Evolutionary conservation across 2,797 vertebrate species (phyloP).

Genomic region (Neopelma chrysocephalum): DNA sequence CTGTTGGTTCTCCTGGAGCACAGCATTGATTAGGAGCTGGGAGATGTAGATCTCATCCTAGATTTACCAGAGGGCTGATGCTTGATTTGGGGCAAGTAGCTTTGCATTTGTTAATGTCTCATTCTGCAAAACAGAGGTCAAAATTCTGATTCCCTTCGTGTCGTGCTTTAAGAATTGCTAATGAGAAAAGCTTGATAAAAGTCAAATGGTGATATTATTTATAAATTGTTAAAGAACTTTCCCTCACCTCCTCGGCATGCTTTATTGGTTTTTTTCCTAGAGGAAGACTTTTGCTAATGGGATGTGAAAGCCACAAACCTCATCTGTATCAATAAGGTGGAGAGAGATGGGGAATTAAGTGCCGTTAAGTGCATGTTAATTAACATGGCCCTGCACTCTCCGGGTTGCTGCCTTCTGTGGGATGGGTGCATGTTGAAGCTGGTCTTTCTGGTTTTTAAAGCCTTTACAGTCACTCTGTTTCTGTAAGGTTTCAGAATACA

Average conservation of each 20-base stretch:
- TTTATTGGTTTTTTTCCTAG: not conserved
- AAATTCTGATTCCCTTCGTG: not conserved
- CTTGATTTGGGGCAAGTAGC: not conserved
- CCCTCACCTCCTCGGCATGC: not conserved
- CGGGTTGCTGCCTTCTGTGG: not conserved
- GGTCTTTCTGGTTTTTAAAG: not conserved
- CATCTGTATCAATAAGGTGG: not conserved
- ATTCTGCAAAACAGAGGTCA: not conserved
- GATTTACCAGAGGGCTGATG: not conserved
- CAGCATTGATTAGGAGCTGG: not conserved
- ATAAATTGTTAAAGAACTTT: not conserved
- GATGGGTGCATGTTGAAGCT: not conserved
- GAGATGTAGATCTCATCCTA: not conserved
- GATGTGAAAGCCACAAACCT: constrained; percentile 17
- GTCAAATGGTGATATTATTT: not conserved
- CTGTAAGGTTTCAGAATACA: not conserved
- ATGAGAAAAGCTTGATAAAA: not conserved
- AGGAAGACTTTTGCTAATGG: not conserved
- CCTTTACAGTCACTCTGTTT: not conserved
- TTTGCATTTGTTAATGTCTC: not conserved
- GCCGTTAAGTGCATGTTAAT: not conserved
- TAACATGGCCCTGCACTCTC: not conserved
- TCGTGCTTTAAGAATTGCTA: not conserved
- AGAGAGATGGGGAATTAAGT: not conserved
- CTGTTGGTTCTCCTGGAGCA: not conserved